Conservation (phyloP, 2,113 vertebrate genomes). For the Onychorhynchus coronatus region DNA sequence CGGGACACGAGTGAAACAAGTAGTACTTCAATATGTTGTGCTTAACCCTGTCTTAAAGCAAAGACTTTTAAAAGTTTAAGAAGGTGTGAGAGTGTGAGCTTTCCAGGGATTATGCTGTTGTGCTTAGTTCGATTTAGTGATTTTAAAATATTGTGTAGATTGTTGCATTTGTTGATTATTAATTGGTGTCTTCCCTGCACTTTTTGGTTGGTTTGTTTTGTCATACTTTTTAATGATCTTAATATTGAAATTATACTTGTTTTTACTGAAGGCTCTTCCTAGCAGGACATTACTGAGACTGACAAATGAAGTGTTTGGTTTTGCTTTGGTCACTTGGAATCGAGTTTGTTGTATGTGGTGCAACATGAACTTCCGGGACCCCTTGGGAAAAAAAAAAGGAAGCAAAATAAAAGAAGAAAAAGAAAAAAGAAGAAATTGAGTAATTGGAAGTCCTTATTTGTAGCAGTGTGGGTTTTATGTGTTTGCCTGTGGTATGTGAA, state of each 20-base stretch:
- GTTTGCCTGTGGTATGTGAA: background rate
- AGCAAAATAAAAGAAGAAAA: background rate
- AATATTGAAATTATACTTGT: background rate
- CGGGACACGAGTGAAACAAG: background rate
- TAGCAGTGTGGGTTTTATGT: background rate
- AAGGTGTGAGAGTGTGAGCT: background rate
- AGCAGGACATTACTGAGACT: background rate
- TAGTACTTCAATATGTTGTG: background rate
- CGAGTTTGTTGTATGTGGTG: background rate
- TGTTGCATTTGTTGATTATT: background rate
- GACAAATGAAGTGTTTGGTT: background rate
- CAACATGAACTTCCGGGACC: background rate
- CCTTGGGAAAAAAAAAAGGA: background rate
- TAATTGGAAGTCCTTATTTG: background rate
- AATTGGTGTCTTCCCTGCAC: background rate
- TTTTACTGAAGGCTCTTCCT: background rate
- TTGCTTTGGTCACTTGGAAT: background rate
- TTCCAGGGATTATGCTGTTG: background rate
- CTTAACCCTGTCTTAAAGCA: background rate
- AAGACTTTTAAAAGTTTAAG: background rate
- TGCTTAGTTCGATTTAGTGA: background rate
- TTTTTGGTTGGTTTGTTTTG: background rate
- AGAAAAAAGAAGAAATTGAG: background rate
- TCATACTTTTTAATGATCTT: background rate
- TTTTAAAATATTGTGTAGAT: background rate